Evolutionary conservation across 2,888 invertebrate genomes (phyloP), one percentile per base, ranked within the genome.

Genomic region (Drosophila helvetica): DNA sequence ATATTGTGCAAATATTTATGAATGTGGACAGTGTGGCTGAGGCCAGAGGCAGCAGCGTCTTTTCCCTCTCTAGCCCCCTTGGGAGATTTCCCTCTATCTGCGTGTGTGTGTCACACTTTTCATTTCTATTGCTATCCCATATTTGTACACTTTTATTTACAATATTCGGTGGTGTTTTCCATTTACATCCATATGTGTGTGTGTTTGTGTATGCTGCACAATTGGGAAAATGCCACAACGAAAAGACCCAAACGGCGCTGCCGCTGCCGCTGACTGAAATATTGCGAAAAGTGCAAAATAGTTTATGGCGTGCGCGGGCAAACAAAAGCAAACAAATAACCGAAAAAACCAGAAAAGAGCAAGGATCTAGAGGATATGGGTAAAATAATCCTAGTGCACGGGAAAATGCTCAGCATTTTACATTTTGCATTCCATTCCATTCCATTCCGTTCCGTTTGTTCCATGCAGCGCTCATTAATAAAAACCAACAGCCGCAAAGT

Each of bases 271-370:
- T 72, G 74, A 79, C 82, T 85, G 86, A 82, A 82, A 82, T 82
- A 82, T 87, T 81, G 82, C 82, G 86, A 86, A 86, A 80, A 76
- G 88, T 83, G 84, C 81, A 85, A 83, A 83, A 84, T 84, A 78
- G 86, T 84, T 84, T 84, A 83, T 84, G 74, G 80, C 79, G 77
- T 66, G 82, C 10, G 33, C 33, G 33, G 8, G 54, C 25, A 33
- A 55, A 60, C 46, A 60, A 67, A 66, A 74, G 19, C 25, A 30
- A 58, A 19, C 50, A 63, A 56, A 55, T 51, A 55, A 46, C 46
- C 54, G 71, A 51, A 51, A 17, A 56, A 19, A 18, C 19, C 42
- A 15, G 46, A 43, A 47, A 43, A 9, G 33, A 43, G 6, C 43
- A 50, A 68, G 68, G 10, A 56, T 30, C n/a, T 19, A 46, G 5